phyloP scores from a whole-genome alignment of 1,140 invertebrate genomes.

The Aphidius ervi region DNA sequence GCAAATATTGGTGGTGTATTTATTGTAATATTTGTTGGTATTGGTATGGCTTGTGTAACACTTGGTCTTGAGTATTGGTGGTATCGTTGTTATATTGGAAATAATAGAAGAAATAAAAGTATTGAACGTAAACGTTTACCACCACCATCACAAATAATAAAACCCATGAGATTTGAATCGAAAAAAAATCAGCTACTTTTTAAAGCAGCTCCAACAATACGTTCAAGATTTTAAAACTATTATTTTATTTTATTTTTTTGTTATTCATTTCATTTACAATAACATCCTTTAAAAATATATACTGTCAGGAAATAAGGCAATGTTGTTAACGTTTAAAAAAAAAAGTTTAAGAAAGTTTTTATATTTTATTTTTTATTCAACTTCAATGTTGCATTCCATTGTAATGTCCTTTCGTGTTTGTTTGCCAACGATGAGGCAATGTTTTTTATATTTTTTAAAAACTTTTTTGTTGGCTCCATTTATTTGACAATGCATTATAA shows the following conservation, averaged over 20 bases:
- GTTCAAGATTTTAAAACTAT: slow-evolving; percentile 32
- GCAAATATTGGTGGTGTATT: slow-evolving; percentile 97
- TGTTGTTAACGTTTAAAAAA: too few relatives aligned
- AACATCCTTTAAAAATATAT: too few relatives aligned
- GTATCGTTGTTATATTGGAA: slow-evolving; percentile 65
- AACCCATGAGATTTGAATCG: slow-evolving; percentile 36
- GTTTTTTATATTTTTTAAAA: too few relatives aligned
- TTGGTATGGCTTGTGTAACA: slow-evolving; percentile 85
- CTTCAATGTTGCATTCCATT: too few relatives aligned
- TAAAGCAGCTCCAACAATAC: slow-evolving; percentile 26
- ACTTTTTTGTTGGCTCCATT: too few relatives aligned
- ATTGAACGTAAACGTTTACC: slow-evolving; percentile 6
- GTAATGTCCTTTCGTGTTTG: too few relatives aligned
- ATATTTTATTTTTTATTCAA: too few relatives aligned
- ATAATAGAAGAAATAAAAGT: background rate
- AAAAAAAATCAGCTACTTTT: slow-evolving; percentile 36
- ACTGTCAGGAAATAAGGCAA: too few relatives aligned
- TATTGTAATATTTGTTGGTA: slow-evolving; percentile 92
- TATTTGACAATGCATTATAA: too few relatives aligned
- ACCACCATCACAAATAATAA: slow-evolving; percentile 17
- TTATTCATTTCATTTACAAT: too few relatives aligned
- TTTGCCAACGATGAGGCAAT: too few relatives aligned
- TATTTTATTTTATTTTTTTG: background rate
- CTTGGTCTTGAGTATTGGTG: slow-evolving; percentile 94
- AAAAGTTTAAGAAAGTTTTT: too few relatives aligned